phyloP scores from a whole-genome alignment of 2,113 vertebrate species.

The Myrmecophaga tridactyla region DNA sequence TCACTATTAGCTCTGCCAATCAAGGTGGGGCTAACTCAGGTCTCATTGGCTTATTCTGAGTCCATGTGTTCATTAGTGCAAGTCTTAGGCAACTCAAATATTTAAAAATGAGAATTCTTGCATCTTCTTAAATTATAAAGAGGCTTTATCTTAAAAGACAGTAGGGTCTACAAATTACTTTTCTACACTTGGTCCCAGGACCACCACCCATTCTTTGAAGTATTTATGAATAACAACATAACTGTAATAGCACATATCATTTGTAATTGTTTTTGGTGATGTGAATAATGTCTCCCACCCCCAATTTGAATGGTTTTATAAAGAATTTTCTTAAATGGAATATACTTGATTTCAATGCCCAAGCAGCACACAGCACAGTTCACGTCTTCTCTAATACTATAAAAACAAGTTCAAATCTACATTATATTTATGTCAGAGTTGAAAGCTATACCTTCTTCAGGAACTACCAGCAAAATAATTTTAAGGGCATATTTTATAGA shows the following conservation, averaged over 20 bases:
- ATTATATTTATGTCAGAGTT: not conserved
- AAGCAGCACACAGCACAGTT: not conserved
- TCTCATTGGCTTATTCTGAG: not conserved
- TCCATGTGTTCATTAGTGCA: not conserved
- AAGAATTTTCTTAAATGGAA: not conserved
- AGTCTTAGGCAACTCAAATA: not conserved
- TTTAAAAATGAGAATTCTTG: not conserved
- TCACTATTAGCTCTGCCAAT: not conserved
- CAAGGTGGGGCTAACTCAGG: no score
- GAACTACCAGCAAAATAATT: not conserved
- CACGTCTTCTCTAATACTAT: not conserved
- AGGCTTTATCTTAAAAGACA: not conserved
- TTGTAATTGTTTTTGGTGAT: not conserved
- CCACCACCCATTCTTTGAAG: not conserved
- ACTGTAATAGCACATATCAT: not conserved
- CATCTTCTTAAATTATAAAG: not conserved
- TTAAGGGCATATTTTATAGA: not conserved
- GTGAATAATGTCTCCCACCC: not conserved
- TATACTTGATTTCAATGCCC: not conserved
- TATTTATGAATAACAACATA: not conserved
- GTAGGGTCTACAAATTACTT: not conserved
- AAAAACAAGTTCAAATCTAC: not conserved
- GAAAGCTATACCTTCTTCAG: not conserved
- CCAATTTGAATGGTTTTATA: not conserved
- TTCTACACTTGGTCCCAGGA: not conserved